Percentiles rank a stretch among this genome's conserved stretches.
phyloP scores from a whole-genome alignment of 2,888 invertebrate species.

The Lysandra bellargus region DNA sequence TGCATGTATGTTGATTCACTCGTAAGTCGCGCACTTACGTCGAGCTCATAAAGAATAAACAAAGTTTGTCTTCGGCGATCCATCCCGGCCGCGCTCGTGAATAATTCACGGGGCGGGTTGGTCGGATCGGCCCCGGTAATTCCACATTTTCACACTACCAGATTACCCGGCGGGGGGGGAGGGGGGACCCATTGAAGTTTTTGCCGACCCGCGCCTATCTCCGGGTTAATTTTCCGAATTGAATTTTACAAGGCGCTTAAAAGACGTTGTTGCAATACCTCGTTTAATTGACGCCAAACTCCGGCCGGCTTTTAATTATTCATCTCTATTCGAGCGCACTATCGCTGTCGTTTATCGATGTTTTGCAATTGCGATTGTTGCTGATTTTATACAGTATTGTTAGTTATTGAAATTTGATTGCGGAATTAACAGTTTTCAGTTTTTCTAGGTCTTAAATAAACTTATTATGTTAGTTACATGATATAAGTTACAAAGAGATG shows the following conservation, averaged over 20 bases:
- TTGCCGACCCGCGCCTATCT: conserved; percentile 59
- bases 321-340: conserved; percentile 44
- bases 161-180: conserved; percentile 45
- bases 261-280: conserved; percentile 64
- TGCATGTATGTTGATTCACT: conserved; percentile 4
- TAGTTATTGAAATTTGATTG: not conserved
- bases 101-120: conserved; percentile 66
- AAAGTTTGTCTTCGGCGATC: conserved; percentile 40
- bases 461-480: too few relatives aligned
- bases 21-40: conserved; percentile 19
- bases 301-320: conserved; percentile 60
- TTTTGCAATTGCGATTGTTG: not conserved
- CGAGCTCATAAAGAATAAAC: conserved; percentile 38
- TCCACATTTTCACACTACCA: conserved; percentile 62
- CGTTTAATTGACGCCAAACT: conserved; percentile 64
- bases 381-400: not conserved
- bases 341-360: not conserved
- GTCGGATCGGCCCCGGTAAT: conserved; percentile 64
- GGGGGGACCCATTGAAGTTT: conserved; percentile 69
- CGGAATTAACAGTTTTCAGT: not conserved
- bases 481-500: too few relatives aligned
- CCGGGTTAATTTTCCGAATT: conserved; percentile 69
- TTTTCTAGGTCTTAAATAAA: too few relatives aligned
- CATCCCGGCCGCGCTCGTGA: conserved; percentile 59
- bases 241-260: conserved; percentile 65